These are phyloP conservation scores for Ectemnius continuus DNA, from an alignment of 2,888 invertebrate species.

Conservation along the genomic window DNA sequence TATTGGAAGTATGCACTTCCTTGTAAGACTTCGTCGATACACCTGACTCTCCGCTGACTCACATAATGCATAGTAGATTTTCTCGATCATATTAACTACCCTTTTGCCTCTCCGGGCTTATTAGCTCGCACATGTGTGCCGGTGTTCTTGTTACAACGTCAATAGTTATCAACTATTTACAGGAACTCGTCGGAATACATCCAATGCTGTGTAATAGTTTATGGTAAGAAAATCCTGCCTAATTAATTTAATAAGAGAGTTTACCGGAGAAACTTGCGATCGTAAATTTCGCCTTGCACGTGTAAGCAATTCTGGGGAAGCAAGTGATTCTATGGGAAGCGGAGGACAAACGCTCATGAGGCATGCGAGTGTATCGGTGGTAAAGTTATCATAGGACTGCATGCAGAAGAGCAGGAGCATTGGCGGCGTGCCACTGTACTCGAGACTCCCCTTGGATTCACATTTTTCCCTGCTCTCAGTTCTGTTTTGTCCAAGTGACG, in stretches of 20 bases:
- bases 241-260: no score
- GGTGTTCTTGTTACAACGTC: no score
- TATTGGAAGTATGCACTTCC: no score
- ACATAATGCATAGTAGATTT: not conserved
- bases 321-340: not conserved
- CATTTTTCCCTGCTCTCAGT: conserved; percentile 4
- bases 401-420: conserved; percentile 29
- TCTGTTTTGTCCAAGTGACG: conserved; percentile 7
- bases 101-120: not conserved
- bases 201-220: no score
- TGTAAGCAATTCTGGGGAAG: not conserved
- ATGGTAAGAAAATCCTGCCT: no score
- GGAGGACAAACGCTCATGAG: conserved; percentile 5
- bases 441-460: conserved; percentile 23
- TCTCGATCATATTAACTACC: not conserved
- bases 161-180: no score
- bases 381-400: conserved; percentile 6
- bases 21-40: no score
- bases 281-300: not conserved
- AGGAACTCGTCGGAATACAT: no score
- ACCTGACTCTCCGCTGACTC: no score
- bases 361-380: not conserved
- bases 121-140: no score
- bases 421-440: conserved; percentile 37
- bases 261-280: not conserved